phyloP scores from a whole-genome alignment of 2,888 invertebrate species.

The Hyposoter didymator region DNA sequence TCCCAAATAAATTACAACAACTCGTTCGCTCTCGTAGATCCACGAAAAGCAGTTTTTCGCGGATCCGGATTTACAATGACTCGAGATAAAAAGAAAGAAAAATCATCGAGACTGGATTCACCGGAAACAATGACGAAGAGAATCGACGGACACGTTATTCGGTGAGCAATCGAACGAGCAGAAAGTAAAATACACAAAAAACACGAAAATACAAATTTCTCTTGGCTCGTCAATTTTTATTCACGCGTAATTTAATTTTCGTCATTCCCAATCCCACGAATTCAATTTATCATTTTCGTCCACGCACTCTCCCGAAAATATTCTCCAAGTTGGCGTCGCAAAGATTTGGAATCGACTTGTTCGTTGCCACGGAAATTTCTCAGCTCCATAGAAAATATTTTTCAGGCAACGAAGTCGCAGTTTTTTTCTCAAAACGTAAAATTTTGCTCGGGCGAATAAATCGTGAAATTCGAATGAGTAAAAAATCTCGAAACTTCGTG shows the following conservation, averaged over 20 bases:
- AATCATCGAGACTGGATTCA: slow-evolving; percentile 44
- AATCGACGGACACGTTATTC: slow-evolving; percentile 44
- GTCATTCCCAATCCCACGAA: background rate
- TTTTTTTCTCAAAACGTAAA: background rate
- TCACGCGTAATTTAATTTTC: background rate
- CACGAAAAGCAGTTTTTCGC: background rate
- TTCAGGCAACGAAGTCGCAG: background rate
- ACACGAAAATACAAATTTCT: background rate
- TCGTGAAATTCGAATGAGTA: background rate
- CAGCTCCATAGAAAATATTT: background rate
- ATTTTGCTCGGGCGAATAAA: background rate
- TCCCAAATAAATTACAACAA: background rate
- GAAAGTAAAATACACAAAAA: background rate
- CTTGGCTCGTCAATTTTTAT: background rate
- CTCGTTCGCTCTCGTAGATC: slow-evolving; percentile 7
- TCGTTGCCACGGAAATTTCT: background rate
- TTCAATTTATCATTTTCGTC: background rate
- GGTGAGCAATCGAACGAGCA: slow-evolving; percentile 46
- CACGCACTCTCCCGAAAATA: too few relatives aligned
- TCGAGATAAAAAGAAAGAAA: slow-evolving; percentile 4
- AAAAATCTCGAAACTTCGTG: background rate
- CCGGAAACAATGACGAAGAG: slow-evolving; percentile 51
- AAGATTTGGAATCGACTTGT: too few relatives aligned
- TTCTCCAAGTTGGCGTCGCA: background rate
- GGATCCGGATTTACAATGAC: slow-evolving; percentile 26